Conservation (phyloP, 2,888 invertebrate genomes). For the Marronus borbonicus region DNA sequence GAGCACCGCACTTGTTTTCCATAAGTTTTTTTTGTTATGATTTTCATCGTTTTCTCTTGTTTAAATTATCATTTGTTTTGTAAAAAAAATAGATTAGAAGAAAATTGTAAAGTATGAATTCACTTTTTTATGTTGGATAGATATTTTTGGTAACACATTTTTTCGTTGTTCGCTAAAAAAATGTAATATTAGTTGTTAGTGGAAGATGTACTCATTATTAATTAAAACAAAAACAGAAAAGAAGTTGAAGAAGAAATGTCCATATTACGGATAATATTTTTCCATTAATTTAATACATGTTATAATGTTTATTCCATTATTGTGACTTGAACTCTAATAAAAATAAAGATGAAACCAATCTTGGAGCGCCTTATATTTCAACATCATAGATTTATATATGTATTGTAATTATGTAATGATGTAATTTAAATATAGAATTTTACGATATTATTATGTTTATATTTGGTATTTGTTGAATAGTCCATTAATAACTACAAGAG, state of each 20-base stretch:
- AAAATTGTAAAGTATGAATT: background rate
- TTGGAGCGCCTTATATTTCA: conserved; percentile 20
- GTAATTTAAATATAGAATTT: conserved; percentile 39
- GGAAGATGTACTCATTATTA: conserved; percentile 6
- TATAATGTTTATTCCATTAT: background rate
- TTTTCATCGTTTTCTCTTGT: conserved; percentile 13
- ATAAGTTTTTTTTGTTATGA: conserved; percentile 9
- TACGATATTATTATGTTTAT: conserved; percentile 9
- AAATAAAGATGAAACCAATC: background rate
- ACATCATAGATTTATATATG: conserved; percentile 12
- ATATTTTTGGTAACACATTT: background rate
- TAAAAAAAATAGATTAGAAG: too few species aligned
- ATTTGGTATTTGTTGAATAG: conserved; percentile 27
- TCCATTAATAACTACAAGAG: background rate
- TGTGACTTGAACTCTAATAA: conserved; percentile 1
- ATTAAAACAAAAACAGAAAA: background rate
- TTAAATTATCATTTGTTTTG: conserved; percentile 3
- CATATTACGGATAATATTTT: background rate
- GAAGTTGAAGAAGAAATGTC: background rate
- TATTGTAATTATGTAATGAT: conserved; percentile 26
- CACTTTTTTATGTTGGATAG: background rate
- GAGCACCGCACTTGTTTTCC: conserved; percentile 15
- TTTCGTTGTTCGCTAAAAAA: background rate
- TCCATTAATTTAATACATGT: background rate
- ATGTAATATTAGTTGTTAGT: background rate